A percentile compares a stretch with the other conserved stretches of the same genome.
These are phyloP conservation scores for Nerophis ophidion DNA, from an alignment of 2,113 vertebrate species.

Conservation along the genomic window DNA sequence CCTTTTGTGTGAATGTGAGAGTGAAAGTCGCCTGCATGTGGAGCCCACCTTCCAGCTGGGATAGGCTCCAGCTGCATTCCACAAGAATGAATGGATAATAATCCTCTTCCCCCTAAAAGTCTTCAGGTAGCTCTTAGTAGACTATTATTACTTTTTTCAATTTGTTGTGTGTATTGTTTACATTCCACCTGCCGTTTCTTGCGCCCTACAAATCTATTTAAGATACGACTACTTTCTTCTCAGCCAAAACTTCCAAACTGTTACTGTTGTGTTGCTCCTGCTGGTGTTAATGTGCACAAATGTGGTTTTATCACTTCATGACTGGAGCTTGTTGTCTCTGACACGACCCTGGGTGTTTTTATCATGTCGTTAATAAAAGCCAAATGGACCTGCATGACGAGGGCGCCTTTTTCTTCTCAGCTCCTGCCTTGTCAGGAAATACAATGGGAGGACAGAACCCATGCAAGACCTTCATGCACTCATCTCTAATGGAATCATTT, in stretches of 20 bases:
- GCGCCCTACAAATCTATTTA: constrained; percentile 1
- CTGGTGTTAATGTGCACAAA: constrained; percentile 18
- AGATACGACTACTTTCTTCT: not conserved
- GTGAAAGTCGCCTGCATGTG: no score
- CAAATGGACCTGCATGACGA: constrained; percentile 30
- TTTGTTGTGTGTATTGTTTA: constrained; percentile 24
- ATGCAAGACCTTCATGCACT: no score
- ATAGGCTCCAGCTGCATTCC: no score
- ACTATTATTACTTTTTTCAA: not conserved
- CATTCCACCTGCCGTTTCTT: constrained; percentile 5
- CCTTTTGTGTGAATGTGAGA: no score
- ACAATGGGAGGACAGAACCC: no score
- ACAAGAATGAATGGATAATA: no score
- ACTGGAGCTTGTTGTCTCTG: constrained; percentile 9
- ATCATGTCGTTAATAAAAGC: constrained; percentile 60
- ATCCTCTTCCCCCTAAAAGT: not conserved
- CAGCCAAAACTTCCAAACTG: constrained; percentile 20
- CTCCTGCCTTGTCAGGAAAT: no score
- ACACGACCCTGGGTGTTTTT: constrained; percentile 25
- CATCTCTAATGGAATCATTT: no score
- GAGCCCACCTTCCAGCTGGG: no score
- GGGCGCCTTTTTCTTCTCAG: not conserved
- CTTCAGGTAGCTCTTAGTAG: not conserved
- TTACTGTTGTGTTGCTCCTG: constrained; percentile 10
- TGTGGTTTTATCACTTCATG: constrained; percentile 21